phyloP scores from a whole-genome alignment of 2,888 invertebrate genomes.

The Dryobotodes eremita region DNA sequence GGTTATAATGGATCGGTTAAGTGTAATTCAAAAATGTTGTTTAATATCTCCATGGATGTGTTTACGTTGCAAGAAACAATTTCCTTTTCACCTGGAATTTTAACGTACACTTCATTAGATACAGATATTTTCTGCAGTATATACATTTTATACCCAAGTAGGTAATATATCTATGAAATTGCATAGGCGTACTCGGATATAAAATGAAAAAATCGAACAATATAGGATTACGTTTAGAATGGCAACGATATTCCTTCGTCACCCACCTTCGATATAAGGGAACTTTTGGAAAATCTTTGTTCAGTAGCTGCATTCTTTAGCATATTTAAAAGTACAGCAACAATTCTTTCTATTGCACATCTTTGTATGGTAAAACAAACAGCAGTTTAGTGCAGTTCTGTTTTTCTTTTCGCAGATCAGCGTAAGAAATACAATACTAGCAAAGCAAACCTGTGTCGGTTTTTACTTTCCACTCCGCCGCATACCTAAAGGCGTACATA shows the following conservation, averaged over 20 bases:
- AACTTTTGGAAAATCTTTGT: not conserved
- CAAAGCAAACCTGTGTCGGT: conserved; percentile 16
- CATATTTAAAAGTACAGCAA: not conserved
- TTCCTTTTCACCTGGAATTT: too few species aligned
- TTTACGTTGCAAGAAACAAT: not conserved
- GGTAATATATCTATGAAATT: too few species aligned
- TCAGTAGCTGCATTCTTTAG: not conserved
- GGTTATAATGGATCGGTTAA: conserved; percentile 12
- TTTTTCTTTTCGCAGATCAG: conserved; percentile 20
- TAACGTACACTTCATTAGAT: too few species aligned
- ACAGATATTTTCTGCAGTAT: too few species aligned
- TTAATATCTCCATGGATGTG: conserved; percentile 2
- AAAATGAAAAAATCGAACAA: too few species aligned
- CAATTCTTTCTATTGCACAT: not conserved
- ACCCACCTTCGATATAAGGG: not conserved
- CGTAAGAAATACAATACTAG: conserved; percentile 34
- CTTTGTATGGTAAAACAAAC: conserved; percentile 8
- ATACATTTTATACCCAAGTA: too few species aligned
- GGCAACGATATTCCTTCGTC: too few species aligned
- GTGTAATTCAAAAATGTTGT: conserved; percentile 27
- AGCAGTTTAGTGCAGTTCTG: not conserved
- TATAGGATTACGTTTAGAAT: too few species aligned
- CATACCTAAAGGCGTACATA: conserved; percentile 33
- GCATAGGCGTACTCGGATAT: too few species aligned
- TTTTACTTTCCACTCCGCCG: conserved; percentile 39